phyloP scores from a whole-genome alignment of 2,888 invertebrate genomes.

The Eucriotettix oculatus region DNA sequence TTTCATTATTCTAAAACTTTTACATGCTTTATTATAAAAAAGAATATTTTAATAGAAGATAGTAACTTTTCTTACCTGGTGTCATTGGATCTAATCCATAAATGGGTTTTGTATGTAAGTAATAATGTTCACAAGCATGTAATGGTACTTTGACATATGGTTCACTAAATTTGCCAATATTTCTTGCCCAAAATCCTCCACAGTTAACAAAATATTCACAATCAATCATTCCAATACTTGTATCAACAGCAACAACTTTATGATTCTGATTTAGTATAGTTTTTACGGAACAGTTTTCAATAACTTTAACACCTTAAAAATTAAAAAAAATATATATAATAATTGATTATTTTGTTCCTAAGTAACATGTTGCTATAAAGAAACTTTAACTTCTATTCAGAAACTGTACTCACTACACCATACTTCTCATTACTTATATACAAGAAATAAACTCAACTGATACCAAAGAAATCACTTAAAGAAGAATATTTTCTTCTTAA shows the following conservation, averaged over 20 bases:
- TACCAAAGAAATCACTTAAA: too few species aligned
- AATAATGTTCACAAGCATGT: slow-evolving; percentile 86
- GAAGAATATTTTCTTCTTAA: too few species aligned
- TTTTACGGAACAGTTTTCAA: slow-evolving; percentile 61
- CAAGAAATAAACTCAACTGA: too few species aligned
- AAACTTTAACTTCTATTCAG: too few species aligned
- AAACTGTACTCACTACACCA: too few species aligned
- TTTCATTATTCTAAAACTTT: too few species aligned
- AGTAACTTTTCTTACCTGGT: slow-evolving; percentile 38
- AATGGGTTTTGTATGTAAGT: slow-evolving; percentile 73
- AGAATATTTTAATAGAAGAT: too few species aligned
- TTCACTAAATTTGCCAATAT: slow-evolving; percentile 68
- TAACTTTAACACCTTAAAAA: slow-evolving; percentile 50
- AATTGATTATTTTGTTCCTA: too few species aligned
- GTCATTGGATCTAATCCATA: slow-evolving; percentile 58
- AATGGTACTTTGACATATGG: slow-evolving; percentile 78
- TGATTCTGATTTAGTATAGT: slow-evolving; percentile 48
- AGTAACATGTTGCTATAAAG: too few species aligned
- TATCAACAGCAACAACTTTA: slow-evolving; percentile 57
- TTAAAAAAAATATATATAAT: slow-evolving; percentile 7
- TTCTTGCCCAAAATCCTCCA: slow-evolving; percentile 87
- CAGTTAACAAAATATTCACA: slow-evolving; percentile 92
- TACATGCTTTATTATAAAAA: too few species aligned
- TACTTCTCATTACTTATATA: too few species aligned
- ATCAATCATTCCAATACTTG: slow-evolving; percentile 53